Percentiles rank a stretch among this genome's conserved stretches.
Evolutionary conservation across 2,888 invertebrate genomes (phyloP).

Genomic region (Notodonta dromedarius): DNA sequence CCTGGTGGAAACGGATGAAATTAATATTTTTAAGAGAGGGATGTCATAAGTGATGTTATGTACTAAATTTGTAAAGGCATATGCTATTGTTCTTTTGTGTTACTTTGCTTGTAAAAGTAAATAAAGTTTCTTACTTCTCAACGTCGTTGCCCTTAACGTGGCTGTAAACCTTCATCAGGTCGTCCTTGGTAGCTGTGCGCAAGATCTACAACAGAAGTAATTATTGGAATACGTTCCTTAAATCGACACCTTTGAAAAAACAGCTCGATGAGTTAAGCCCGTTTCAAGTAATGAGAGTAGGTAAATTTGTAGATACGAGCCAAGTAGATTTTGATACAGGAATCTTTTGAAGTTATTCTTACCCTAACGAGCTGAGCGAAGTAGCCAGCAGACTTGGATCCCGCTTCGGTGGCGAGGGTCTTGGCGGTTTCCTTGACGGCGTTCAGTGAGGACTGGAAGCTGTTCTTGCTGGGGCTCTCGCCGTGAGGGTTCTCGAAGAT

Average conservation of each 20-base stretch:
- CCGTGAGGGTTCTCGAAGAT: conserved; percentile 90
- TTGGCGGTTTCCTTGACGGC: conserved; percentile 86
- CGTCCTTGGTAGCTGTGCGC: conserved; percentile 86
- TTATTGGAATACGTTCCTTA: not conserved
- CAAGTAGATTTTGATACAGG: not conserved
- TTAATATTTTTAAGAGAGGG: not conserved
- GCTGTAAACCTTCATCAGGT: conserved; percentile 87
- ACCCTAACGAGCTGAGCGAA: conserved; percentile 87
- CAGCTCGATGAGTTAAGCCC: no score
- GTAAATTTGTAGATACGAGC: not conserved
- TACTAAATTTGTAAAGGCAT: no score
- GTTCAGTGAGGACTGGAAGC: conserved; percentile 81
- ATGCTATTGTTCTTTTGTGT: no score
- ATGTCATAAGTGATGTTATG: no score
- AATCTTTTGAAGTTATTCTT: conserved; percentile 22
- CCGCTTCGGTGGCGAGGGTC: conserved; percentile 84
- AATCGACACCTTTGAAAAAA: no score
- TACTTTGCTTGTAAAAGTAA: not conserved
- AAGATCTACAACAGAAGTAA: conserved; percentile 81
- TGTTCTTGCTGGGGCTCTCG: conserved; percentile 69
- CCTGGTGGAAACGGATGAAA: conserved; percentile 56
- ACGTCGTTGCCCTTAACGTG: conserved; percentile 85
- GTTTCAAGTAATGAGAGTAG: no score
- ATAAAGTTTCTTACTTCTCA: conserved; percentile 73
- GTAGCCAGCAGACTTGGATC: conserved; percentile 86